Percentiles rank a stretch among this genome's conserved stretches.
phyloP scores from a whole-genome alignment of 2,888 invertebrate genomes.

The Clistopyga incitator region DNA sequence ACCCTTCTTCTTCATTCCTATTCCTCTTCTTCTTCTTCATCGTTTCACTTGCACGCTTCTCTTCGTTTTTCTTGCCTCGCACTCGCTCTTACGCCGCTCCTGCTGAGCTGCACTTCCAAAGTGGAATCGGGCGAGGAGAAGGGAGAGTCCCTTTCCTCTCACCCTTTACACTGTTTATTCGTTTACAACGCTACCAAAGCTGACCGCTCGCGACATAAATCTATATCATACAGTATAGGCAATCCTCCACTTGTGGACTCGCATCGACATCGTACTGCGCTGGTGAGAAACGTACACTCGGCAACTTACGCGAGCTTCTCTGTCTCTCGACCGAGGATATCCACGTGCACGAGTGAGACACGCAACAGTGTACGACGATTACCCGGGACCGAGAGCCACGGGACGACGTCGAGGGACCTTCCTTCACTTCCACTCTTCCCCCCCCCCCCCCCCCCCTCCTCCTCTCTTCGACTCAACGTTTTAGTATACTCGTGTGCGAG shows the following conservation, averaged over 20 bases:
- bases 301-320: slow-evolving; percentile 11
- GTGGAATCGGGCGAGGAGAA: background rate
- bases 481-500: slow-evolving; percentile 8
- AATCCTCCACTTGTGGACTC: slow-evolving; percentile 22
- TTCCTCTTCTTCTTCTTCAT: slow-evolving; percentile 32
- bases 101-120: slow-evolving; percentile 59
- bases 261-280: slow-evolving; percentile 10
- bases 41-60: slow-evolving; percentile 38
- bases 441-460: slow-evolving; percentile 11
- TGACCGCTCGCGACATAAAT: slow-evolving; percentile 76
- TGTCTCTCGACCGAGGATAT: background rate
- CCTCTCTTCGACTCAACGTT: slow-evolving; percentile 18
- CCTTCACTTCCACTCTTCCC: slow-evolving; percentile 19
- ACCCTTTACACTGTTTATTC: slow-evolving; percentile 61
- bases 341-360: background rate
- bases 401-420: slow-evolving; percentile 36
- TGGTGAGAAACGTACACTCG: slow-evolving; percentile 33
- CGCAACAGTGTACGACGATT: slow-evolving; percentile 34
- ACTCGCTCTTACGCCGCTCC: slow-evolving; percentile 60
- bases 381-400: slow-evolving; percentile 15
- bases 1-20: slow-evolving; percentile 62
- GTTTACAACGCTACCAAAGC: slow-evolving; percentile 64
- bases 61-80: background rate
- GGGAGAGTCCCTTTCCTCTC: background rate
- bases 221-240: slow-evolving; percentile 76